Conservation (phyloP, 2,888 invertebrate genomes). For the Parnassius glacialis region DNA sequence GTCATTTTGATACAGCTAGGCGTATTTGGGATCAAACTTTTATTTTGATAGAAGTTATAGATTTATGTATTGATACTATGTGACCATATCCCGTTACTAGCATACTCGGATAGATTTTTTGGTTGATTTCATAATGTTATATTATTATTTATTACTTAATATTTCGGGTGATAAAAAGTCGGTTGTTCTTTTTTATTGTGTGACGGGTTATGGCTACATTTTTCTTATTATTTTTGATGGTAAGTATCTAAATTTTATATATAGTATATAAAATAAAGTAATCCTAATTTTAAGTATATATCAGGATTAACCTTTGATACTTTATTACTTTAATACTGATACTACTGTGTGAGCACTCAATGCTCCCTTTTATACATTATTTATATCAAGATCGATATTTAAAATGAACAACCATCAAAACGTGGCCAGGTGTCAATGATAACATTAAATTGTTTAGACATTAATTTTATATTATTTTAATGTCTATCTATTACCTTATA, state of each 20-base stretch:
- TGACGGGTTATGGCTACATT: conserved; percentile 18
- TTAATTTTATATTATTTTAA: too few species aligned
- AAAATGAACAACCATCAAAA: neutral
- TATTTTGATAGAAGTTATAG: conserved; percentile 38
- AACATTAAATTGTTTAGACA: too few species aligned
- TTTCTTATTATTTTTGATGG: conserved; percentile 1
- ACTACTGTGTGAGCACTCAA: neutral
- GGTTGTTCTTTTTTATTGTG: conserved; percentile 10
- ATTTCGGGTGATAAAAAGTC: conserved; percentile 8
- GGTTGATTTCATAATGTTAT: conserved; percentile 4
- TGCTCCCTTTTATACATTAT: neutral
- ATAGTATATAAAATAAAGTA: conserved; percentile 4
- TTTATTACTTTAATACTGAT: too few species aligned
- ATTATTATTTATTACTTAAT: neutral
- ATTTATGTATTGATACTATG: conserved; percentile 13
- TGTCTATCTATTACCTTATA: too few species aligned
- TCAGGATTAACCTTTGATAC: neutral
- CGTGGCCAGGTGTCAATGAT: neutral
- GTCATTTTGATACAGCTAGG: conserved; percentile 40
- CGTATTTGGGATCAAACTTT: conserved; percentile 73
- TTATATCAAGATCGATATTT: neutral
- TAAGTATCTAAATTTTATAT: conserved; percentile 13
- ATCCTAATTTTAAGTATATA: neutral
- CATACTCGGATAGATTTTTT: conserved; percentile 2
- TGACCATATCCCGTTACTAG: conserved; percentile 25